Conservation (phyloP, 2,797 vertebrate species). For the Helicolenus hilgendorfi region DNA sequence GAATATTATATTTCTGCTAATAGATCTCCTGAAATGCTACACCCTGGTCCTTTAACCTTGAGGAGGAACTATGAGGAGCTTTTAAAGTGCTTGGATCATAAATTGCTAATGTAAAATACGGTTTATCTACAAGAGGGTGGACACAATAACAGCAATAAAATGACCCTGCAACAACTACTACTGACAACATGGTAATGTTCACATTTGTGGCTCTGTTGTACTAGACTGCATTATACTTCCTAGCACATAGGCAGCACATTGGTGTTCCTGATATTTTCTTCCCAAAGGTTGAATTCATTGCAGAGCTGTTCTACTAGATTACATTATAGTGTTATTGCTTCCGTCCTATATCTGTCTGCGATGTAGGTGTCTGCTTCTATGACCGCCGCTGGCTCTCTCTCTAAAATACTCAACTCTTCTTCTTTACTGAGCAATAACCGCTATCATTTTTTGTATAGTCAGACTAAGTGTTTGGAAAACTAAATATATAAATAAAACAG, state of each 20-base stretch:
- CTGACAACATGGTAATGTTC: not conserved
- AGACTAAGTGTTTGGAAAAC: not conserved
- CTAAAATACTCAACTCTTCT: slow-evolving; percentile 37
- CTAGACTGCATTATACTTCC: not conserved
- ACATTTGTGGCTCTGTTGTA: not conserved
- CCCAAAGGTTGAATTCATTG: slow-evolving; percentile 6
- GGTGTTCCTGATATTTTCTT: slow-evolving; percentile 4
- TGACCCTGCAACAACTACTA: not conserved
- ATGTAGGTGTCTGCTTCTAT: slow-evolving; percentile 6
- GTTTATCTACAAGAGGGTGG: not conserved
- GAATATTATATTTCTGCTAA: no score
- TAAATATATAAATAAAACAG: not conserved
- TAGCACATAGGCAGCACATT: not conserved
- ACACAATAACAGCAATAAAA: not conserved
- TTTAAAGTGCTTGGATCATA: slow-evolving; percentile 22
- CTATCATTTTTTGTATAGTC: not conserved
- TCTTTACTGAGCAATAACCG: slow-evolving; percentile 27
- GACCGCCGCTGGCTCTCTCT: slow-evolving; percentile 9
- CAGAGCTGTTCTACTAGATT: slow-evolving; percentile 5
- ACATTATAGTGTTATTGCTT: slow-evolving; percentile 8
- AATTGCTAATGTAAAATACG: slow-evolving; percentile 2
- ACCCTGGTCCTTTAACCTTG: not conserved
- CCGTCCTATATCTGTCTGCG: not conserved
- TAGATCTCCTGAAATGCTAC: not conserved
- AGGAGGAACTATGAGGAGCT: not conserved